phyloP scores from a whole-genome alignment of 1,140 invertebrate genomes.

The Achatina immaculata region DNA sequence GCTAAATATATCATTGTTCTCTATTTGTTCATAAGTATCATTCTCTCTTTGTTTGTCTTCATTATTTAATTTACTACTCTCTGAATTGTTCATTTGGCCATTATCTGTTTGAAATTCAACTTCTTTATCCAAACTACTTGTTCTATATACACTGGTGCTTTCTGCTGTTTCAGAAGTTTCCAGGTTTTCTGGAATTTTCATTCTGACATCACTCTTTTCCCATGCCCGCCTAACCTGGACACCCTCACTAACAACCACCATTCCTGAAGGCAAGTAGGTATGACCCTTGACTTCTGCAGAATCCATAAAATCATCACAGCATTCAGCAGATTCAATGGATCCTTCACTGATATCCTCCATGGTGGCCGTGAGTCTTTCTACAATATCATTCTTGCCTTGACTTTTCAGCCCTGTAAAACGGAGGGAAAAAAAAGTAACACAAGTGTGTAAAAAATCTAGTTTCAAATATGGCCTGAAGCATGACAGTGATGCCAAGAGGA shows the following conservation, averaged over 20 bases:
- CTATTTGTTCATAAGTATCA: not conserved
- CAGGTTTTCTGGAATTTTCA: not conserved
- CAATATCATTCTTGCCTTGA: conserved; percentile 10
- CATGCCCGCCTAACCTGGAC: not conserved
- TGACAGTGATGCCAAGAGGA: too few species aligned
- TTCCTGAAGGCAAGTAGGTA: conserved; percentile 37
- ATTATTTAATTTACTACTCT: not conserved
- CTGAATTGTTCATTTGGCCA: not conserved
- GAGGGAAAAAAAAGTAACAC: not conserved
- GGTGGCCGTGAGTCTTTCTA: conserved; percentile 31
- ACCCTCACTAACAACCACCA: conserved; percentile 43
- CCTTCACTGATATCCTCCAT: conserved; percentile 44
- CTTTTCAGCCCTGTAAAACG: conserved; percentile 18
- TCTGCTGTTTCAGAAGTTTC: not conserved
- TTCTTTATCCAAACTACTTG: not conserved
- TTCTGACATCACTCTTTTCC: not conserved
- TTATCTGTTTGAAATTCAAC: not conserved
- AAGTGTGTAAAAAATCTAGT: not conserved
- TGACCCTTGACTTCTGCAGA: conserved; percentile 32
- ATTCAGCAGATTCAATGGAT: conserved; percentile 35
- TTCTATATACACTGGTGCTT: not conserved
- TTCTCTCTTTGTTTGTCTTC: not conserved
- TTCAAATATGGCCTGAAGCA: too few species aligned
- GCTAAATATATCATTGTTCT: not conserved
- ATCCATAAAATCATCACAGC: conserved; percentile 29